Percentiles rank a stretch among this genome's conserved stretches.
phyloP scores from a whole-genome alignment of 2,113 vertebrate genomes.

The Periophthalmus modestus region DNA sequence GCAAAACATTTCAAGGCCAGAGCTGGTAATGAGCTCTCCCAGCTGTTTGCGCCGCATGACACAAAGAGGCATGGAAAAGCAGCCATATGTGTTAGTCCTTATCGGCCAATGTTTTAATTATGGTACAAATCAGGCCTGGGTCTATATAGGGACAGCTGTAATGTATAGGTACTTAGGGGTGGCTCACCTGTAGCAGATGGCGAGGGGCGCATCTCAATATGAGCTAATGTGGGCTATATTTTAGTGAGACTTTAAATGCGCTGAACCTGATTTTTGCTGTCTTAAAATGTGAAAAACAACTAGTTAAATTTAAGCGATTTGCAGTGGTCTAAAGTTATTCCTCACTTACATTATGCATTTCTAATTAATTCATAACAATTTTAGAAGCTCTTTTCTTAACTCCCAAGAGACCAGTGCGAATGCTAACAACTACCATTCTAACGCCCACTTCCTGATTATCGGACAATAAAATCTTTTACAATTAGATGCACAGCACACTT shows the following conservation, averaged over 20 bases:
- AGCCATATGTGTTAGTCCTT: conserved; percentile 57
- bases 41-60: conserved; percentile 57
- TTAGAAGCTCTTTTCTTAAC: too few relatives aligned
- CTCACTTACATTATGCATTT: too few relatives aligned
- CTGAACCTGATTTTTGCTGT: too few relatives aligned
- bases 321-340: too few relatives aligned
- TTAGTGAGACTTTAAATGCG: neutral
- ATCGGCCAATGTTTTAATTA: conserved; percentile 59
- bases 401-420: too few relatives aligned
- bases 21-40: conserved; percentile 44
- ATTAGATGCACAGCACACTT: too few relatives aligned
- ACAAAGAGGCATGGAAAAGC: conserved; percentile 31
- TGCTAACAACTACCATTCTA: too few relatives aligned
- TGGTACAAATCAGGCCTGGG: conserved; percentile 49
- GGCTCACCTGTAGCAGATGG: conserved; percentile 54
- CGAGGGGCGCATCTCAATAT: conserved; percentile 3
- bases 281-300: too few relatives aligned
- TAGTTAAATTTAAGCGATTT: too few relatives aligned
- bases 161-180: conserved; percentile 10
- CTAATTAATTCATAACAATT: too few relatives aligned
- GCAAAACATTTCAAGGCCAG: conserved; percentile 38
- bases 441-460: too few relatives aligned
- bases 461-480: too few relatives aligned
- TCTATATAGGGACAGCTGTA: conserved; percentile 14
- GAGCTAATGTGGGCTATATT: neutral